phyloP scores from a whole-genome alignment of 2,797 vertebrate genomes.

The Pantherophis vulpinus region DNA sequence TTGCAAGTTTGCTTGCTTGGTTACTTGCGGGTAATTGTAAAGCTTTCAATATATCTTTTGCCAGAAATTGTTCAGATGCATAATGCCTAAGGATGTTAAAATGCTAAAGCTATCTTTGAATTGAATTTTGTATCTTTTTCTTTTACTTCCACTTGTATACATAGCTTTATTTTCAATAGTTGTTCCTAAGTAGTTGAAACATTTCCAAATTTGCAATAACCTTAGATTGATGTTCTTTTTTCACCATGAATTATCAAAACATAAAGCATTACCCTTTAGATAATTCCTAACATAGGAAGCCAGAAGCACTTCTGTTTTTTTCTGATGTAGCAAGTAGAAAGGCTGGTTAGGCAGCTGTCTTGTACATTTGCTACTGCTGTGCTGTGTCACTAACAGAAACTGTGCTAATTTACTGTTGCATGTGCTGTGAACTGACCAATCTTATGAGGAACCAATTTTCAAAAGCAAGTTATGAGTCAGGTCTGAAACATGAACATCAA shows the following conservation, averaged over 20 bases:
- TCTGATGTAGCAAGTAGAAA: background rate
- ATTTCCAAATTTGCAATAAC: background rate
- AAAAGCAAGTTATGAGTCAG: constrained; percentile 15
- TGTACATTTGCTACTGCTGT: background rate
- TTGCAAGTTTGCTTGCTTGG: background rate
- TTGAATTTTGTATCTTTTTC: background rate
- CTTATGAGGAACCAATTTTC: background rate
- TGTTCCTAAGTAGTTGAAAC: background rate
- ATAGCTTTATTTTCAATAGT: background rate
- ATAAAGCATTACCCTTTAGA: background rate
- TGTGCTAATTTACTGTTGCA: background rate
- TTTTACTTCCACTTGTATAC: background rate
- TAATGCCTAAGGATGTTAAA: background rate
- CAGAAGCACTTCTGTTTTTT: background rate
- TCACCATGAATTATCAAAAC: too few species aligned
- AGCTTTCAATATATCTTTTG: background rate
- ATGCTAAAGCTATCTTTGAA: background rate
- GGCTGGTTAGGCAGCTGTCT: background rate
- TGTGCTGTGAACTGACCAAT: background rate
- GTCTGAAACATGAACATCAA: background rate
- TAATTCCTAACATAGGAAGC: background rate
- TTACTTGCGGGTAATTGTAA: background rate
- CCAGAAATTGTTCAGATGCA: background rate
- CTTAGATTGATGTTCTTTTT: background rate
- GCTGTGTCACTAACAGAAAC: background rate